These are phyloP conservation scores for Otus sunia DNA, from an alignment of 2,113 vertebrate species.

Conservation along the genomic window DNA sequence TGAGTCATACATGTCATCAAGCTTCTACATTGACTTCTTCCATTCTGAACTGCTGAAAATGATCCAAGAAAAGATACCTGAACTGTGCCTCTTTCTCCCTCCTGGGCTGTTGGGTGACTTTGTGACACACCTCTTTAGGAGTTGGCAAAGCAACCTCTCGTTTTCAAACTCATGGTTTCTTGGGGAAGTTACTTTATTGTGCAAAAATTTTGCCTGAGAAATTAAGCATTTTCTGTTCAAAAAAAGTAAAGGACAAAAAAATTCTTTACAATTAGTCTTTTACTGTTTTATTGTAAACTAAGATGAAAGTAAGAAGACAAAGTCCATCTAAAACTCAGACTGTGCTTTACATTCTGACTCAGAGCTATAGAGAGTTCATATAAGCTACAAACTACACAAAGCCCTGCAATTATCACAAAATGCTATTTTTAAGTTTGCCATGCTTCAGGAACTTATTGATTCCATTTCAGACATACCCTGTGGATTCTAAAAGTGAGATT, in stretches of 20 bases:
- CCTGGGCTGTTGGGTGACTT: background rate
- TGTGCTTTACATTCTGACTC: background rate
- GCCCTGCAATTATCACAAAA: background rate
- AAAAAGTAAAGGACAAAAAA: background rate
- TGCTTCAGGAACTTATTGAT: background rate
- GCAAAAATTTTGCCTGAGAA: background rate
- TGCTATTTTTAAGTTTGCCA: background rate
- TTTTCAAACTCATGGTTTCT: background rate
- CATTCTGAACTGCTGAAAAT: background rate
- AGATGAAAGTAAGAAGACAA: background rate
- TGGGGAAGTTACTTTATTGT: background rate
- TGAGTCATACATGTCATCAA: background rate
- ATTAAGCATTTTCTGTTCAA: background rate
- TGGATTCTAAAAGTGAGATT: background rate
- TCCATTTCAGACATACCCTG: background rate
- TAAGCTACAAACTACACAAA: background rate
- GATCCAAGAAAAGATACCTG: background rate
- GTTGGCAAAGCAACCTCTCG: background rate
- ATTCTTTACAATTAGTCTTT: background rate
- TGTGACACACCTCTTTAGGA: background rate
- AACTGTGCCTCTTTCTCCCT: background rate
- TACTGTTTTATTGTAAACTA: background rate
- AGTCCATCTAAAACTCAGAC: background rate
- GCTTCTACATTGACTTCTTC: background rate
- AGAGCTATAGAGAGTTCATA: background rate